Percentiles rank a stretch among this genome's conserved stretches.
Conservation (phyloP, 2,888 invertebrate genomes). For the Onthophagus sagittarius region DNA sequence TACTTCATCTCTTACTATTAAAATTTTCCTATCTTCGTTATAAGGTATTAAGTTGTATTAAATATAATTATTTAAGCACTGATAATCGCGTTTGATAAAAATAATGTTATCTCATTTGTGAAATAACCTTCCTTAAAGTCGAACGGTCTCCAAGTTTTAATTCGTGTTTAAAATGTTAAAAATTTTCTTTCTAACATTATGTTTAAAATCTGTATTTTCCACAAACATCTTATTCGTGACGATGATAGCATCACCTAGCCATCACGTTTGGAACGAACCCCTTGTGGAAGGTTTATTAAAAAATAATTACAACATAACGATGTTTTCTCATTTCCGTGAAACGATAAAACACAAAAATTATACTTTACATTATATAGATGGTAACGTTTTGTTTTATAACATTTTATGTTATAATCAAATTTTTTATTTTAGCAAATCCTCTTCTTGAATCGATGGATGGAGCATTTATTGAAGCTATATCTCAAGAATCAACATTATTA, state of each 20-base stretch:
- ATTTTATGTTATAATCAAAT: background rate
- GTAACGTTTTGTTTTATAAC: conserved; percentile 11
- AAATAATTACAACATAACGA: conserved; percentile 27
- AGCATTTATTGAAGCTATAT: too few relatives aligned
- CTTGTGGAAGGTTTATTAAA: conserved; percentile 19
- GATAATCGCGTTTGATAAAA: too few relatives aligned
- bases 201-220: background rate
- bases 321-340: conserved; percentile 22
- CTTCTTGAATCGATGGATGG: too few relatives aligned
- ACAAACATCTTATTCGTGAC: conserved; percentile 23
- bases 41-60: too few relatives aligned
- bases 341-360: conserved; percentile 21
- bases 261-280: conserved; percentile 28
- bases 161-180: too few relatives aligned
- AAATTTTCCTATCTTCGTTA: too few relatives aligned
- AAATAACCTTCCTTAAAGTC: too few relatives aligned
- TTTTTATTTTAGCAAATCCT: background rate
- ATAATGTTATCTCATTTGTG: too few relatives aligned
- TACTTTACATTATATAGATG: conserved; percentile 23
- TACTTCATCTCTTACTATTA: too few relatives aligned
- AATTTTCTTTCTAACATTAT: background rate
- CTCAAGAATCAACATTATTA: too few relatives aligned
- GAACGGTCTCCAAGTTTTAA: too few relatives aligned
- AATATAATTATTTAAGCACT: too few relatives aligned
- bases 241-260: conserved; percentile 21